Evolutionary conservation across 1,140 invertebrate species (phyloP), one percentile per base, ranked within the genome.

Genomic region (Bombus difficillimus): DNA sequence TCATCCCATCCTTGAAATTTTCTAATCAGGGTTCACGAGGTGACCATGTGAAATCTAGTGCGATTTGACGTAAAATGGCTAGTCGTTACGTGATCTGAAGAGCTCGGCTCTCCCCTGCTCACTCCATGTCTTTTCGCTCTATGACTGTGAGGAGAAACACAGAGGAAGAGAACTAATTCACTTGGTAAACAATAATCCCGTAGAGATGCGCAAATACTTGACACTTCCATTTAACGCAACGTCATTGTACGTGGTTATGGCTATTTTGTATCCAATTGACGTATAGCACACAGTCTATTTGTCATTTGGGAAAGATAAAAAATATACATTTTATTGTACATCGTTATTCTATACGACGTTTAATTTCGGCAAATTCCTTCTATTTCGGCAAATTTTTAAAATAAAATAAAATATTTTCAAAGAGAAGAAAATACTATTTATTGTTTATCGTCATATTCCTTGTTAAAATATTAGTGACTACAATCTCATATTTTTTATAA

Each of bases 171-270:
- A 59, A 80, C 39, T 72, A 85, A 81, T 74, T 85, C 71, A 66
- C 34, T 66, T 15, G 53, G 59, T 81, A 85, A 85, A 85, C 69
- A 81, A 85, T 74, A 85, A 85, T 85, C 81, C 71, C 78, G 43
- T 74, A 53, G 69, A 59, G 83, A 81, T 85, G 57, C n/a, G 78
- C 77, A 81, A 85, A 85, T 59, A 85, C 69, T 85, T 81, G 77
- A 81, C 77, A 74, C 57, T 57, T 74, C 43, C 78, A 81, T 81
- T 85, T 85, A 85, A 85, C 43, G 43, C 57, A 28, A 43, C 41
- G 78, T 68, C 66, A 85, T 85, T 85, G 43, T 78, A 66, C 57
- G 34, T 74, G 57, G 59, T 81, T 41, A 41, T 43, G 32, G 32
- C 39, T 85, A 80, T 41, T 85, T 85, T 53, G 15, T 85, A 85